Conservation (phyloP, 2,888 invertebrate species). For the Campopleginae sp. region DNA sequence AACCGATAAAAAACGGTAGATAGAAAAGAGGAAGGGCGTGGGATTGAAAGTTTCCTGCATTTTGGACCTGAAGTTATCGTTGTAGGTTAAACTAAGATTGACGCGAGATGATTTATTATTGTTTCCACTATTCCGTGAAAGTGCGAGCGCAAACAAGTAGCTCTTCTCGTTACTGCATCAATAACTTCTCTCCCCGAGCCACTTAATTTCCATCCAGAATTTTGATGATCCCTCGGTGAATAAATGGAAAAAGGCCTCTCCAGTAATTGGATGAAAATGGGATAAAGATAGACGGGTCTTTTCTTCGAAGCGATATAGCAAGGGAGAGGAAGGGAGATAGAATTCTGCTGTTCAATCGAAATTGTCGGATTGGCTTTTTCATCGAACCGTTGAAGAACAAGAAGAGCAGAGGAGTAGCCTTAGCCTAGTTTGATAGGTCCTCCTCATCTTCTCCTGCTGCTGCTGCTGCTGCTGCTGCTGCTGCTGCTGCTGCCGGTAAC, state of each 20-base stretch:
- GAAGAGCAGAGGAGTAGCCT: conserved; percentile 21
- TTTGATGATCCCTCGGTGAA: background rate
- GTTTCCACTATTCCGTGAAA: background rate
- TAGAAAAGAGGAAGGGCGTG: too few relatives aligned
- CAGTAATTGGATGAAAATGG: conserved; percentile 21
- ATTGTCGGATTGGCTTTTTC: conserved; percentile 32
- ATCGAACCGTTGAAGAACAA: conserved; percentile 30
- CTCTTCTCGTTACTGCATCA: background rate
- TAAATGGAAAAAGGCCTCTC: background rate
- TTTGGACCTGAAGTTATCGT: too few relatives aligned
- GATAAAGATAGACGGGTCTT: conserved; percentile 1
- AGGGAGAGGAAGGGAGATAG: background rate
- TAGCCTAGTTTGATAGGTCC: conserved; percentile 55
- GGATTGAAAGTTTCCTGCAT: too few relatives aligned
- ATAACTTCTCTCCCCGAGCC: background rate
- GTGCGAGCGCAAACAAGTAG: background rate
- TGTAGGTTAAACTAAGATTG: background rate
- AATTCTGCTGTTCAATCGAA: conserved; percentile 44
- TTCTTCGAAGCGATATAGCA: background rate
- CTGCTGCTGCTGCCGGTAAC: background rate
- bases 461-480: too few relatives aligned
- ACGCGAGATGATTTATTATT: background rate
- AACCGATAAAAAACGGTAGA: too few relatives aligned
- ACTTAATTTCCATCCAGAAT: background rate
- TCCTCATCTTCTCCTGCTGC: background rate